These are phyloP conservation scores for Gorilla gorilla DNA, from an alignment of 2,113 vertebrate species.

Conservation along the genomic window DNA sequence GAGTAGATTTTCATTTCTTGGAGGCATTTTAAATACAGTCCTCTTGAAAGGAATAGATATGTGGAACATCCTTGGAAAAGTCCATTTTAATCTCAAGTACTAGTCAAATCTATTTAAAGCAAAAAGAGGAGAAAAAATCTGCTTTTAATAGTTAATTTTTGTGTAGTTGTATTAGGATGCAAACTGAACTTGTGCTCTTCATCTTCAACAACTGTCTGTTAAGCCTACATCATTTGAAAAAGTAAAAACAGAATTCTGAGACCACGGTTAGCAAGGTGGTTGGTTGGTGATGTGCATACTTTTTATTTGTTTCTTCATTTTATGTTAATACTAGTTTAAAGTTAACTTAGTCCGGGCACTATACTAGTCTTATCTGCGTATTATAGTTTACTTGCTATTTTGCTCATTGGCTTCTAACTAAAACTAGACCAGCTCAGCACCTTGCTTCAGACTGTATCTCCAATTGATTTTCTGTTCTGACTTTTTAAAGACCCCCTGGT, in stretches of 20 bases:
- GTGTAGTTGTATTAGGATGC: background rate
- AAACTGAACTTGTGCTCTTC: background rate
- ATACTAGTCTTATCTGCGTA: background rate
- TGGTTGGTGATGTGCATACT: background rate
- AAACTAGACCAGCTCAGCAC: background rate
- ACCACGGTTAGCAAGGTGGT: background rate
- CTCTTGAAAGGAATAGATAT: background rate
- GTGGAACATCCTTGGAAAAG: background rate
- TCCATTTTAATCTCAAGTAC: background rate
- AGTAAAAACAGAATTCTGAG: background rate
- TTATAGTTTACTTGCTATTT: background rate
- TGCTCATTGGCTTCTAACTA: background rate
- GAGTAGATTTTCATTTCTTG: background rate
- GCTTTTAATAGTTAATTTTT: background rate
- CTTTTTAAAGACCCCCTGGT: background rate
- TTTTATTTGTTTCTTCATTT: background rate
- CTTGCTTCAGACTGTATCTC: background rate
- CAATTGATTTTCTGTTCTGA: background rate
- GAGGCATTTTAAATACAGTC: background rate
- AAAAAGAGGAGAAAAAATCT: background rate
- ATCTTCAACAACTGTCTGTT: background rate
- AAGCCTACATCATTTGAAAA: background rate
- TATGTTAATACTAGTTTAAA: background rate
- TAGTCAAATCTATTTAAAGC: background rate
- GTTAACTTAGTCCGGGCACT: background rate